Evolutionary conservation across 2,797 vertebrate genomes (phyloP).

Genomic region (Distichodus sexfasciatus): DNA sequence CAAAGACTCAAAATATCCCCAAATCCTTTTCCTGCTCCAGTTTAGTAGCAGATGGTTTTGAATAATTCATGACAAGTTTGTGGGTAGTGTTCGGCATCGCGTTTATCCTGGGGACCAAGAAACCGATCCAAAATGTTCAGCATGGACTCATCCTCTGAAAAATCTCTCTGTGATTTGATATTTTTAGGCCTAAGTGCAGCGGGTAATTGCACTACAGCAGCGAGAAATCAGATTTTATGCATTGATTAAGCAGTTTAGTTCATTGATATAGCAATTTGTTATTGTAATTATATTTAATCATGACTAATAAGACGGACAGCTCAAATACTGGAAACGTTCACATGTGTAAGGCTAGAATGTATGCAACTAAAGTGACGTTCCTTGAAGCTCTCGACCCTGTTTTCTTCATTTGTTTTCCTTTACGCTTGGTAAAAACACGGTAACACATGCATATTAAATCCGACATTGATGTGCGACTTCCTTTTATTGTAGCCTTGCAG

Average conservation of each 20-base stretch:
- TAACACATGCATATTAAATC: not conserved
- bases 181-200: conserved; percentile 23
- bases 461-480: conserved; percentile 9
- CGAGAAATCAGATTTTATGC: conserved; percentile 30
- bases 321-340: conserved; percentile 6
- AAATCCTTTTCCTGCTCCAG: conserved; percentile 53
- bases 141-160: conserved; percentile 47
- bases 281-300: conserved; percentile 29
- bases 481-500: not conserved
- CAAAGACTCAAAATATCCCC: conserved; percentile 56
- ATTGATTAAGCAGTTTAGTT: conserved; percentile 26
- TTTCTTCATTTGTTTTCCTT: not conserved
- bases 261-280: conserved; percentile 5
- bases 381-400: not conserved
- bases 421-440: not conserved
- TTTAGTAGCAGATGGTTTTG: conserved; percentile 72
- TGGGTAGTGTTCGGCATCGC: conserved; percentile 55
- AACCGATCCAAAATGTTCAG: conserved; percentile 40
- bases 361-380: not conserved
- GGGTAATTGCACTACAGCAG: conserved; percentile 14
- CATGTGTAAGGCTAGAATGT: not conserved
- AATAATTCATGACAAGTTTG: conserved; percentile 74
- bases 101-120: conserved; percentile 61
- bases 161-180: conserved; percentile 13
- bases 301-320: conserved; percentile 4